phyloP scores from a whole-genome alignment of 2,888 invertebrate genomes.

The Pardosa pseudoannulata region DNA sequence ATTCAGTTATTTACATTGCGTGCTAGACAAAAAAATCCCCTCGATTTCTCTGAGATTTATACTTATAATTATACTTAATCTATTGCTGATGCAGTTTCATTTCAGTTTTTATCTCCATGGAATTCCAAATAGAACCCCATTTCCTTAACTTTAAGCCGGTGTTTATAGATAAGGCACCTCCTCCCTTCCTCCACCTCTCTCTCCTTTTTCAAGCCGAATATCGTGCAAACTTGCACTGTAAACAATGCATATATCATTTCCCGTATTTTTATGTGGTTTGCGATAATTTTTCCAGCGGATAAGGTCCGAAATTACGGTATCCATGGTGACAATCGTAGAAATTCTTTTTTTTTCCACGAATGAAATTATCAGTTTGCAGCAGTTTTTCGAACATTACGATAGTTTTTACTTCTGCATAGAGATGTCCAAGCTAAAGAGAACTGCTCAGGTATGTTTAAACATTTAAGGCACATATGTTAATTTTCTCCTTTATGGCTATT shows the following conservation, averaged over 20 bases:
- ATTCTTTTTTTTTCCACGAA: background rate
- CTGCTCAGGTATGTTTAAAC: no score
- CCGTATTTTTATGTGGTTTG: slow-evolving; percentile 41
- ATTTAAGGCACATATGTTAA: no score
- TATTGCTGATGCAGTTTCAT: no score
- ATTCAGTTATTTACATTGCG: no score
- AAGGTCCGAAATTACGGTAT: slow-evolving; percentile 19
- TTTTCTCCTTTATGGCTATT: no score
- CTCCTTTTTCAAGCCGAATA: background rate
- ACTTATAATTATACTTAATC: no score
- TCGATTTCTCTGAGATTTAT: no score
- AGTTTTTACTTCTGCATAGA: background rate
- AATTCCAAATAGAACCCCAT: background rate
- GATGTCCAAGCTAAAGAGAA: no score
- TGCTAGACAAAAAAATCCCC: no score
- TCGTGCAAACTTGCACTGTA: background rate
- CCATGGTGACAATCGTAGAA: slow-evolving; percentile 38
- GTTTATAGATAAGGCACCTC: background rate
- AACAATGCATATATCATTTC: slow-evolving; percentile 34
- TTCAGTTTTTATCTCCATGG: background rate
- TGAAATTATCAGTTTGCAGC: background rate
- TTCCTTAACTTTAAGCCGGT: background rate
- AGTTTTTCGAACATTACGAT: background rate
- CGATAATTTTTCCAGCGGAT: slow-evolving; percentile 36
- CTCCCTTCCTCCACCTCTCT: background rate